Evolutionary conservation across 2,797 vertebrate genomes (phyloP).

Genomic region (Bovichtus variegatus): DNA sequence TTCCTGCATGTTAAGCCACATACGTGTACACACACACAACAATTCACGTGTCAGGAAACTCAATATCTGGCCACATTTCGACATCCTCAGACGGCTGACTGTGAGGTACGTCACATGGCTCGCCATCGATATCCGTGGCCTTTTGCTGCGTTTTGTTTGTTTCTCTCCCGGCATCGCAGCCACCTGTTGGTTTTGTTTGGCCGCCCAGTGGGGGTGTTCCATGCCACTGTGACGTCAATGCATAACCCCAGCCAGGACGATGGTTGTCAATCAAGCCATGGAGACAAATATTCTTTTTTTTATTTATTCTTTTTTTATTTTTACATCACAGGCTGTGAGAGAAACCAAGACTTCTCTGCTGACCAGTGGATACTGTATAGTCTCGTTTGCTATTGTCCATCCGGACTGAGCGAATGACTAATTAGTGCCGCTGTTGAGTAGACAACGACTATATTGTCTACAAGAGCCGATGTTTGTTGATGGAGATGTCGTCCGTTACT

Average conservation of each 20-base stretch:
- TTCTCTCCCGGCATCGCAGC: neutral
- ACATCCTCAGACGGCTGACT: neutral
- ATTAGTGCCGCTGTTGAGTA: neutral
- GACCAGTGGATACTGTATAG: neutral
- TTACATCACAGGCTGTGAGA: neutral
- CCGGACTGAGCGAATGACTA: neutral
- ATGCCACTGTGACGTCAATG: neutral
- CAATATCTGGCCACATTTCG: neutral
- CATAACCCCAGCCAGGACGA: neutral
- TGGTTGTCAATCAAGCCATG: neutral
- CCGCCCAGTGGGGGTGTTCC: constrained; percentile 1
- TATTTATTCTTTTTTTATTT: too few relatives aligned
- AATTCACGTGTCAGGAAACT: neutral
- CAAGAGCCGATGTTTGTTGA: neutral
- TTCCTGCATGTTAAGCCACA: neutral
- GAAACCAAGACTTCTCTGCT: neutral
- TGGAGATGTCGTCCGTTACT: neutral
- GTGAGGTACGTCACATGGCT: neutral
- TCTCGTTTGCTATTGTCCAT: neutral
- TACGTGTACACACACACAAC: neutral
- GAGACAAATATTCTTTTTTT: too few relatives aligned
- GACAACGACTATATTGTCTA: neutral
- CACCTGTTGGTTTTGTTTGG: constrained; percentile 35
- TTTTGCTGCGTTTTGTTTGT: constrained; percentile 6
- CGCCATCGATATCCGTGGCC: neutral